These are phyloP conservation scores for Amblyteles armatorius DNA, from an alignment of 2,888 invertebrate genomes.

Conservation along the genomic window DNA sequence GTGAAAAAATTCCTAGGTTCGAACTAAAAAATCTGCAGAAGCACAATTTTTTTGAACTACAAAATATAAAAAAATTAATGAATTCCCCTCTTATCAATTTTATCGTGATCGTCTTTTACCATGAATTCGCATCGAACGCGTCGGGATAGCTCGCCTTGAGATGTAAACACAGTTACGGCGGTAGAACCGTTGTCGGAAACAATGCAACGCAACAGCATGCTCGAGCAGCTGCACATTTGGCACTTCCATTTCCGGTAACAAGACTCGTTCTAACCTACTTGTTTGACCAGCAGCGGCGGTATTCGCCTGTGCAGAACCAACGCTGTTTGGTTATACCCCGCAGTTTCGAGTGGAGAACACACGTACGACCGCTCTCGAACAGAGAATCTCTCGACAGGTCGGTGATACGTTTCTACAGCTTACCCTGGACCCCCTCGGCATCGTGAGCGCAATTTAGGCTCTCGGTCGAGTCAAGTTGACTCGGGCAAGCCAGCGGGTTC, in stretches of 20 bases:
- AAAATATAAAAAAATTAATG: background rate
- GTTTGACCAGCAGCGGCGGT: background rate
- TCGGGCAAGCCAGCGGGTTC: conserved; percentile 30
- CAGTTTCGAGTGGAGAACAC: conserved; percentile 41
- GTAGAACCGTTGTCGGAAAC: background rate
- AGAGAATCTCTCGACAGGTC: conserved; percentile 33
- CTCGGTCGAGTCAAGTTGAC: conserved; percentile 42
- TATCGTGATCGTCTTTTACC: background rate
- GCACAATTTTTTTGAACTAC: no score
- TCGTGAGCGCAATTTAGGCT: conserved; percentile 53
- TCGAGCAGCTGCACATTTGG: conserved; percentile 39
- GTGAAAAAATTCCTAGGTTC: no score
- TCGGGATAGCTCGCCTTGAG: conserved; percentile 14
- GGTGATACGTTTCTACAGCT: conserved; percentile 42
- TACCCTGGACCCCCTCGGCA: conserved; percentile 35
- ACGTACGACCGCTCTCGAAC: conserved; percentile 36
- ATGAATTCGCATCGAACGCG: background rate
- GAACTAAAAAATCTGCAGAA: no score
- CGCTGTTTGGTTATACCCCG: conserved; percentile 2
- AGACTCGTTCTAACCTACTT: conserved; percentile 1
- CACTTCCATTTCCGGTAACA: conserved; percentile 34
- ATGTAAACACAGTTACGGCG: background rate
- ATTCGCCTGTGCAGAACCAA: conserved; percentile 11
- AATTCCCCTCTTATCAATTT: background rate
- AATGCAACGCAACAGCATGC: conserved; percentile 11